A percentile compares a stretch with the other conserved stretches of the same genome.
Evolutionary conservation across 2,797 vertebrate genomes (phyloP).

Genomic region (Lithobates sylvaticus): DNA sequence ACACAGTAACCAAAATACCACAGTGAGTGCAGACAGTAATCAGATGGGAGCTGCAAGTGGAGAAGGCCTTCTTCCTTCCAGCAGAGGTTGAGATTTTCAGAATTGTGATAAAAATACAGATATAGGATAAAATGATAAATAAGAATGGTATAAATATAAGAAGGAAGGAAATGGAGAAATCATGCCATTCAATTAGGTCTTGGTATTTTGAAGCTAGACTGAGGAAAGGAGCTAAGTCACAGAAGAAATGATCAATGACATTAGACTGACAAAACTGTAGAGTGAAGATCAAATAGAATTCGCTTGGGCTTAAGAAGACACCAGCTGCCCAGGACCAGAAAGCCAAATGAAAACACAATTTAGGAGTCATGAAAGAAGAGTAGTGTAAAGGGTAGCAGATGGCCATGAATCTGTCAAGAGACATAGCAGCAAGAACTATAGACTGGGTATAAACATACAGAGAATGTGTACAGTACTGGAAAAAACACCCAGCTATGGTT

Average conservation of each 20-base stretch:
- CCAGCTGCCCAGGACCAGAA: conserved; percentile 6
- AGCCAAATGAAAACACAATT: neutral
- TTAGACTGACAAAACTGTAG: conserved; percentile 10
- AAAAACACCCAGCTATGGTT: neutral
- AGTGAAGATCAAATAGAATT: neutral
- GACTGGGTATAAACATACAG: conserved; percentile 1
- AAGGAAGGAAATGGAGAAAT: neutral
- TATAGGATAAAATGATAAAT: conserved; percentile 30
- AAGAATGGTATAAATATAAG: conserved; percentile 10
- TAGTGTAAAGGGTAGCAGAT: conserved; percentile 15
- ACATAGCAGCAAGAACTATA: conserved; percentile 12
- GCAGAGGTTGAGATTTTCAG: neutral
- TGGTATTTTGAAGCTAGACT: neutral
- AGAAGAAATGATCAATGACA: conserved; percentile 30
- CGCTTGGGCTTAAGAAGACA: conserved; percentile 1
- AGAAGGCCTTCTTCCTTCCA: conserved; percentile 26
- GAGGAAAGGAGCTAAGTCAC: conserved; percentile 14
- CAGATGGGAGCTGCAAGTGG: conserved; percentile 27
- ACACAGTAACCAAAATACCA: conserved; percentile 9
- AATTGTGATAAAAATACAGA: conserved; percentile 6
- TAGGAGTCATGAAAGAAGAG: conserved; percentile 6
- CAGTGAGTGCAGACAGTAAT: neutral
- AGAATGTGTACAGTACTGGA: neutral
- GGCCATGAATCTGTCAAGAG: conserved; percentile 27
- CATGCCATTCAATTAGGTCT: neutral